A percentile compares a stretch with the other conserved stretches of the same genome.
Evolutionary conservation across 2,113 vertebrate species (phyloP).

Genomic region (Vulpes lagopus): DNA sequence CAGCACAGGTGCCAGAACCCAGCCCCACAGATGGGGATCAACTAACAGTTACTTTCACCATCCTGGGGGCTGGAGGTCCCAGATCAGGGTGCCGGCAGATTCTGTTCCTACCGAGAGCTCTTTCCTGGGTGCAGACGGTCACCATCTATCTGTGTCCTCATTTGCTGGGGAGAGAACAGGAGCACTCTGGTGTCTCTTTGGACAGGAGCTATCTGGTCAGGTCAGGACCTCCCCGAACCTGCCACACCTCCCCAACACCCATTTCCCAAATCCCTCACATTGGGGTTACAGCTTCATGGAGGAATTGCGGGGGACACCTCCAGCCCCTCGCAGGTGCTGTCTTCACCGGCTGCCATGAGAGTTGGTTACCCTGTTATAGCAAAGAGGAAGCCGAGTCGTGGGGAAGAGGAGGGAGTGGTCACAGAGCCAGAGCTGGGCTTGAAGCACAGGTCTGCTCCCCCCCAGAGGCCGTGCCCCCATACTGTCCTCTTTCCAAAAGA

Average conservation of each 20-base stretch:
- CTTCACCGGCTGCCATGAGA: neutral
- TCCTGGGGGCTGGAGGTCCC: neutral
- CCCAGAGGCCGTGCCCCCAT: fast-evolving
- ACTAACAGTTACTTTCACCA: fast-evolving
- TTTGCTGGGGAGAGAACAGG: fast-evolving
- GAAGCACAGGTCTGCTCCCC: fast-evolving
- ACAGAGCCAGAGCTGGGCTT: neutral
- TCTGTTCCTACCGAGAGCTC: neutral
- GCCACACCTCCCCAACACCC: neutral
- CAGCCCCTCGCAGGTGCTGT: neutral
- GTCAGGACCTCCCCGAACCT: neutral
- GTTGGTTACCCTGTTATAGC: fast-evolving
- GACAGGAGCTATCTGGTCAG: neutral
- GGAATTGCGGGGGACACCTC: no score
- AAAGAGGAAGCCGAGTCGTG: fast-evolving
- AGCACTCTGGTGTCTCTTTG: neutral
- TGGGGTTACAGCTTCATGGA: neutral
- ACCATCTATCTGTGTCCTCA: neutral
- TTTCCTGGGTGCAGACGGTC: neutral
- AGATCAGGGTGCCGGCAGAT: neutral
- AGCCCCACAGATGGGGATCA: fast-evolving
- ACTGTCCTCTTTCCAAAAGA: fast-evolving
- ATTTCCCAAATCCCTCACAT: neutral
- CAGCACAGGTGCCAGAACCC: fast-evolving
- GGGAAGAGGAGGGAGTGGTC: fast-evolving